Base-by-base conservation (phyloP, 2,797 vertebrate genomes). In the Carduelis carduelis region DNA sequence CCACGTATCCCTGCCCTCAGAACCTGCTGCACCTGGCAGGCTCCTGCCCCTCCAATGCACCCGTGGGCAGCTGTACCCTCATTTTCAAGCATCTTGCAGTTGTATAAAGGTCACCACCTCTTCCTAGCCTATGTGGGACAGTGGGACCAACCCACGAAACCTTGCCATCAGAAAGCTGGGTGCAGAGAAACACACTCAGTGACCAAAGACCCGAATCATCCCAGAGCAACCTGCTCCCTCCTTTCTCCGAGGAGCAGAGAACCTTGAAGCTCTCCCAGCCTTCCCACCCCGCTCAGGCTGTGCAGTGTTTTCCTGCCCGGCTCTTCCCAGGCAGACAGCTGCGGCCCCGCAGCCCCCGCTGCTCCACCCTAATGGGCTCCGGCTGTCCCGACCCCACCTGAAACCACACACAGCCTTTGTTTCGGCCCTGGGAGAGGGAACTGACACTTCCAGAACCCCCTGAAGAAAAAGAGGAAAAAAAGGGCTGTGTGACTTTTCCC, bases 331-430 rank as follows among this genome's bases (percentile, higher is more conserved):
- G 64, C 59, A 28, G 50, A 46, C 93, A 91, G 87, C 95, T 75
- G 94, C 87, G 92, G 90, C 87, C 80, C 56, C 85, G 93, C 89
- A 93, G 90, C 85, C 77, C 56, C 85, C 9, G 23, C 92, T 74
- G 87, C 92, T 74, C 63, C 1, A 0, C 57, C 1, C 0, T 83
- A 91, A 94, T 43, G 59, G 66, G 70, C 84, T 94, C 95, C 49
- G n/a, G 87, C 87, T 89, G 93, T 46, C 89, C 68, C 7, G 7
- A 50, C 80, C 76, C 84, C 97, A 96, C 95, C 96, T 97, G 97
- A 95, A 97, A 95, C 92, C 96, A 97, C 96, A 95, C 94, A 90
- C 82, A 79, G 78, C 93, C 70, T 92, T 95, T 89, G 91, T 90
- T 75, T 91, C 5, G 0, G 85, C 65, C 74, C 81, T 32, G 37